Percentiles rank a stretch among this genome's conserved stretches.
phyloP scores from a whole-genome alignment of 2,113 vertebrate species.

The Callaeas wilsoni region DNA sequence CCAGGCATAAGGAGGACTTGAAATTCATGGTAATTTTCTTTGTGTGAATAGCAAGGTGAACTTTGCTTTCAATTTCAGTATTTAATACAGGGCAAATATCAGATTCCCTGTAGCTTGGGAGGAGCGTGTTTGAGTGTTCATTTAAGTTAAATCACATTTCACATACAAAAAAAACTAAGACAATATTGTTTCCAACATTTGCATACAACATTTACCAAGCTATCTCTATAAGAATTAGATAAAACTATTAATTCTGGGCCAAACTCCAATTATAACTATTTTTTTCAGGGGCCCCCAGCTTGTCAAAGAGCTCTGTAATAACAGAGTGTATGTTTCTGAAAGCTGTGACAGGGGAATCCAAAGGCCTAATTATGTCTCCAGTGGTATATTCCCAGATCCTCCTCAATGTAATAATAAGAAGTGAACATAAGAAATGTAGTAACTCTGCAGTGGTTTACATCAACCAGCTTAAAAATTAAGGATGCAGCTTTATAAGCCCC shows the following conservation, averaged over 20 bases:
- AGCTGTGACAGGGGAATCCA: neutral
- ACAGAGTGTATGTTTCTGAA: neutral
- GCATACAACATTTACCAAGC: neutral
- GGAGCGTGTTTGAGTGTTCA: fast-evolving
- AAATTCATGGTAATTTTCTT: neutral
- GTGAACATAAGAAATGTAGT: neutral
- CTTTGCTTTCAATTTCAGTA: neutral
- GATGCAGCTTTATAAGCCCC: neutral
- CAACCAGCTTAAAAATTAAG: neutral
- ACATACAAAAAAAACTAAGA: neutral
- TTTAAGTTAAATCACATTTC: neutral
- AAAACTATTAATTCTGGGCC: neutral
- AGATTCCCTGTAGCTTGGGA: neutral
- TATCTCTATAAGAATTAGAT: neutral
- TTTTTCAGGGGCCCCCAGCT: neutral
- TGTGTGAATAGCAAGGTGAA: neutral
- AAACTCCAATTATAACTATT: neutral
- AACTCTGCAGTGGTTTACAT: neutral
- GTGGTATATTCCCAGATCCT: neutral
- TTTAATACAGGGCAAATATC: neutral
- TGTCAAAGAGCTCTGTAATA: neutral
- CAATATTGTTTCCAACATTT: neutral
- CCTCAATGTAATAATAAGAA: neutral
- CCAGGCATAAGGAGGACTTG: neutral
- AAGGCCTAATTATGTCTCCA: neutral